Conservation (phyloP, 2,888 invertebrate species). For the Epinotia nisella region DNA sequence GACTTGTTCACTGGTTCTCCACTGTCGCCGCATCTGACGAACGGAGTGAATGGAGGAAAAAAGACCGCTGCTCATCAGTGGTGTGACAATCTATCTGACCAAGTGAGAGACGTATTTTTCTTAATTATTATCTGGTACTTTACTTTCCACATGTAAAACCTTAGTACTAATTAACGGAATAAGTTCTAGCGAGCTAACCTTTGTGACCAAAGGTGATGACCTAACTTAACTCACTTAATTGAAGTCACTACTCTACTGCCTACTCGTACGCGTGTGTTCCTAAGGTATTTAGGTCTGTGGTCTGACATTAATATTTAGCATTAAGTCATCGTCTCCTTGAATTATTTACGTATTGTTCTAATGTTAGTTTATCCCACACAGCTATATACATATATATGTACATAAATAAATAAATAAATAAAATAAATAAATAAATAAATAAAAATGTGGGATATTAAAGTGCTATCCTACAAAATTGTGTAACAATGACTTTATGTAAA, state of each 20-base stretch:
- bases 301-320: constrained; percentile 26
- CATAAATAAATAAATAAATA: no score
- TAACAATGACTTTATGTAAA: neutral
- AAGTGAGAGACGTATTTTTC: constrained; percentile 75
- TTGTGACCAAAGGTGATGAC: neutral
- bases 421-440: no score
- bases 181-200: neutral
- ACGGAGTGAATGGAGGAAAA: constrained; percentile 83
- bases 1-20: constrained; percentile 80
- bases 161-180: neutral
- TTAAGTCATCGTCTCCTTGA: constrained; percentile 31
- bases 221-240: constrained; percentile 2
- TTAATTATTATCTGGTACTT: neutral
- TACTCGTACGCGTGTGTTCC: neutral
- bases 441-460: neutral
- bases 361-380: constrained; percentile 16
- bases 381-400: no score
- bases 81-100: constrained; percentile 86
- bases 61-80: constrained; percentile 84
- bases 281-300: neutral
- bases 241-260: neutral
- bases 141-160: no score
- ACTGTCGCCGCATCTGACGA: constrained; percentile 75
- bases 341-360: constrained; percentile 24
- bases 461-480: neutral